These are phyloP conservation scores for Heliconius sara DNA, from an alignment of 2,888 invertebrate genomes.

Conservation along the genomic window DNA sequence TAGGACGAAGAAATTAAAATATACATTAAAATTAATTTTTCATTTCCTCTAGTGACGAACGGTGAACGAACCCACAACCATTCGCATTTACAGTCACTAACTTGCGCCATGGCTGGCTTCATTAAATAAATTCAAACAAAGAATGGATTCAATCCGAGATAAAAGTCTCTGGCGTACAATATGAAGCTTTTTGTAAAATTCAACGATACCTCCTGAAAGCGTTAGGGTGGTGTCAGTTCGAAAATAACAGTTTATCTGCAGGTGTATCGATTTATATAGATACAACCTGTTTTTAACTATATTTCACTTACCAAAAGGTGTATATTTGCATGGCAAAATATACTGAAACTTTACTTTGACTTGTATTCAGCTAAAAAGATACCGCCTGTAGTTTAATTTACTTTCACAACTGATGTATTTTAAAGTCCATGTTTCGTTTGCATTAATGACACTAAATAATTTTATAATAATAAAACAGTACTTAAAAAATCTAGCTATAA, in stretches of 20 bases:
- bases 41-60: no score
- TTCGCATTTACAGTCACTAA: no score
- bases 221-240: slow-evolving; percentile 21
- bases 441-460: background rate
- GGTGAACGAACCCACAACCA: no score
- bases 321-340: background rate
- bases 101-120: no score
- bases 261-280: slow-evolving; percentile 11
- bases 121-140: background rate
- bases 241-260: slow-evolving; percentile 22
- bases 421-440: background rate
- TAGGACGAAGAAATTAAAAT: no score
- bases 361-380: background rate
- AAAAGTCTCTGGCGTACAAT: slow-evolving; percentile 4
- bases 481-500: background rate
- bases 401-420: slow-evolving; percentile 43
- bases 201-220: slow-evolving; percentile 6
- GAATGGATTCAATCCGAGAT: background rate
- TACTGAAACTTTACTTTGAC: background rate
- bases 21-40: no score
- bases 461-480: background rate
- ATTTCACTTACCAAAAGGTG: background rate
- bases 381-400: slow-evolving; percentile 40
- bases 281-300: slow-evolving; percentile 8
- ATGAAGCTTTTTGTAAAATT: slow-evolving; percentile 7